Evolutionary conservation across 2,888 invertebrate genomes (phyloP).

Genomic region (Sycophila texana): DNA sequence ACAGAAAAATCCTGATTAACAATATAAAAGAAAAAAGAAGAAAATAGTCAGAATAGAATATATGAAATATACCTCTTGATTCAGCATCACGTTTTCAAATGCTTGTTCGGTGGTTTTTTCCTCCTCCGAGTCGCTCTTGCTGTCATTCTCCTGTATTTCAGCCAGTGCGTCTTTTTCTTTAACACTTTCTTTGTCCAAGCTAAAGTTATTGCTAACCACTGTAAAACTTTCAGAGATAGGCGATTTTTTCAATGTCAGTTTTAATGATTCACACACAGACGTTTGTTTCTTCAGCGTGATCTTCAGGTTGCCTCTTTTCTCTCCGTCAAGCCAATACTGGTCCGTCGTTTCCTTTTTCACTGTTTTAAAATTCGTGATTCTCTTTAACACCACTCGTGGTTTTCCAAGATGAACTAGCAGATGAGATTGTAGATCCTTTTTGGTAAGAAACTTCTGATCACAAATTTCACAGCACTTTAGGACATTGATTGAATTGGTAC

Average conservation of each 20-base stretch:
- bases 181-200: constrained; percentile 49
- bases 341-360: constrained; percentile 63
- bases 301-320: constrained; percentile 69
- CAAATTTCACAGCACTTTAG: constrained; percentile 69
- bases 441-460: constrained; percentile 65
- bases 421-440: constrained; percentile 69
- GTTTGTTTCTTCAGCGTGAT: constrained; percentile 70
- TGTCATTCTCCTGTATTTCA: constrained; percentile 68
- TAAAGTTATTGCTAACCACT: constrained; percentile 68
- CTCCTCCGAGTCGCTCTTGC: constrained; percentile 64
- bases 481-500: constrained; percentile 1
- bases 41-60: background rate
- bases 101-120: constrained; percentile 65
- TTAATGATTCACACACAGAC: constrained; percentile 63
- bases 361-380: constrained; percentile 65
- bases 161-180: constrained; percentile 65
- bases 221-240: constrained; percentile 68
- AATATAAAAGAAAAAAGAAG: constrained; percentile 7
- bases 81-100: constrained; percentile 72
- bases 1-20: constrained; percentile 4
- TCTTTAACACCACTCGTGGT: constrained; percentile 69
- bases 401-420: constrained; percentile 67
- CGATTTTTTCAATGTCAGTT: constrained; percentile 70
- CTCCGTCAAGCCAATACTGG: constrained; percentile 68
- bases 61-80: constrained; percentile 65